Evolutionary conservation across 2,888 invertebrate genomes (phyloP), one percentile per base, ranked within the genome.

Genomic region (Heterodera filipjevi): DNA sequence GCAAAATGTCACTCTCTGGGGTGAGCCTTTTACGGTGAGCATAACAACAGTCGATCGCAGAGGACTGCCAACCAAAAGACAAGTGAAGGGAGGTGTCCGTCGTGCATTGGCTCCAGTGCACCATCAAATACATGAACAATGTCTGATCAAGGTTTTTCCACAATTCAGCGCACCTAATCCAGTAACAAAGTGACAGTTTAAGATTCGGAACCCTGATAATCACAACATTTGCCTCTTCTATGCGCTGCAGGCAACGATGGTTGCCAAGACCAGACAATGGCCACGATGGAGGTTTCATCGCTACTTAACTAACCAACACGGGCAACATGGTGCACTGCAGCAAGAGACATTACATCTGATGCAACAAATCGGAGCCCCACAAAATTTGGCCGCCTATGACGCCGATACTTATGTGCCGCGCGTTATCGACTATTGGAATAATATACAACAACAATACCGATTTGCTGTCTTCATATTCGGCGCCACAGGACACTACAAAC

Each of bases 401-500:
- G 68, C 68, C 1, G 68, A 68, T 0, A 39, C 19, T 22, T 68
- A 22, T 33, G 68, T 68, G 33, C 35, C 35, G 39, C 19, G 35
- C 0, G 68, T 68, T 3, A 22, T 68, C 19, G 68, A 68, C 22
- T 22, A 68, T 22, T 68, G 68, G 68, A 68, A 68, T 22, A 66
- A 66, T 12, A 68, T 19, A 1, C 33, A 68, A 22, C 39, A 39
- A 33, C 16, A 6, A 1, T 22, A 35, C 22, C 19, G 19, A 19
- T 68, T 68, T 68, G 39, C 33, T 19, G 68, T 68, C 2, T 68
- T 68, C 22, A 68, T 68, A 19, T 68, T 68, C 22, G 68, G 68
- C 0, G 14, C 68, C 1, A 35, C 68, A 3, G 68, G 68, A 19
- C 16, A 68, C 19, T 68, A 68, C 22, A 68, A 68, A 1, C 68